Conservation (phyloP, 2,113 vertebrate species). For the Rafetus swinhoei region DNA sequence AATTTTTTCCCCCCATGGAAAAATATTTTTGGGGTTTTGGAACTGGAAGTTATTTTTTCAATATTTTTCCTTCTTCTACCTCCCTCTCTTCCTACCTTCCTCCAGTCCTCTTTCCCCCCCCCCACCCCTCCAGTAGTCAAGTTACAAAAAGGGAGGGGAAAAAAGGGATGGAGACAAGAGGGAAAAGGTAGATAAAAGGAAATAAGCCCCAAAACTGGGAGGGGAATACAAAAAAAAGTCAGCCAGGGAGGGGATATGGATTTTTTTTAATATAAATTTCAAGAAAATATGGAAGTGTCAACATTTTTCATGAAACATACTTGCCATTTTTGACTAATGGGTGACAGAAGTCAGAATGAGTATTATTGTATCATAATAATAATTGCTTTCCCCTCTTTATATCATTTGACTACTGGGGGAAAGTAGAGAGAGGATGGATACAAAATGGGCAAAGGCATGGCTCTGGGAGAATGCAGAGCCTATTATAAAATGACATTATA, state of each 20-base stretch:
- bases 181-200: not conserved
- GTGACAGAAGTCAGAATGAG: not conserved
- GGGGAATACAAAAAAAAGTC: rapidly evolving
- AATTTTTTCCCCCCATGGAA: not conserved
- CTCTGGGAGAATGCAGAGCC: not conserved
- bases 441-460: not conserved
- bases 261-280: not conserved
- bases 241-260: not conserved
- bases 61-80: not conserved
- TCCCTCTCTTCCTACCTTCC: too few species aligned
- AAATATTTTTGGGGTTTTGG: not conserved
- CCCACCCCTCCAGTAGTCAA: not conserved
- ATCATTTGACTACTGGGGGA: too few species aligned
- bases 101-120: not conserved
- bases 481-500: not conserved
- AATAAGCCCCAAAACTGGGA: not conserved
- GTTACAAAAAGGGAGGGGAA: not conserved
- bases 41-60: not conserved
- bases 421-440: not conserved
- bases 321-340: not conserved
- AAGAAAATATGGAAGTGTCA: not conserved
- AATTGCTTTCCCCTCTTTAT: not conserved
- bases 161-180: not conserved
- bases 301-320: not conserved
- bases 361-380: not conserved